A percentile compares a stretch with the other conserved stretches of the same genome.
These are phyloP conservation scores for Drosophila erecta DNA, from an alignment of 1,140 invertebrate genomes.

Conservation along the genomic window DNA sequence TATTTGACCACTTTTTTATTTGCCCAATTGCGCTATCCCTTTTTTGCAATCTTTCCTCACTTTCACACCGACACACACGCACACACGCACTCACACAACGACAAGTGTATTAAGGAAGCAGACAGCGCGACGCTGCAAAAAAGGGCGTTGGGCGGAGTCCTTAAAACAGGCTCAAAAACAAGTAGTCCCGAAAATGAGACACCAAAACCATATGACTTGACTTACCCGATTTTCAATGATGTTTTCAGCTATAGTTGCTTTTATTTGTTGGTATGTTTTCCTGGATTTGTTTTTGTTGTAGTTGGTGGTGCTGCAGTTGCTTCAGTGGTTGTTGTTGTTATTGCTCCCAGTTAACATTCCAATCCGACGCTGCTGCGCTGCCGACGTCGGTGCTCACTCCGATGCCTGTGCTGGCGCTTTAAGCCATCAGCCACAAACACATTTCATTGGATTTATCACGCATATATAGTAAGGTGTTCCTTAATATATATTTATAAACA, in stretches of 20 bases:
- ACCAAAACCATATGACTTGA: conserved; percentile 34
- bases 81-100: conserved; percentile 11
- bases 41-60: conserved; percentile 65
- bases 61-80: conserved; percentile 57
- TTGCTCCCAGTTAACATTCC: conserved; percentile 53
- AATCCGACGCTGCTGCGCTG: conserved; percentile 63
- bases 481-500: conserved; percentile 64
- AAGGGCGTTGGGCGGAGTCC: conserved; percentile 73
- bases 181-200: conserved; percentile 2
- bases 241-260: conserved; percentile 33
- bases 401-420: conserved; percentile 26
- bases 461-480: conserved; percentile 42
- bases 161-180: conserved; percentile 30
- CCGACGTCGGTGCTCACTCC: conserved; percentile 39
- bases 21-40: conserved; percentile 58
- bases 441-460: conserved; percentile 70
- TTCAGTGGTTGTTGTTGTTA: conserved; percentile 21
- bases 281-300: conserved; percentile 11
- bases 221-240: conserved; percentile 47
- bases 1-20: conserved; percentile 24
- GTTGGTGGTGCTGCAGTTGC: not conserved
- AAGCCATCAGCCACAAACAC: conserved; percentile 71
- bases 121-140: conserved; percentile 74
- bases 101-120: conserved; percentile 53
- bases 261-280: conserved; percentile 41